Evolutionary conservation across 2,888 invertebrate species (phyloP).

Genomic region (Polietes domitor): DNA sequence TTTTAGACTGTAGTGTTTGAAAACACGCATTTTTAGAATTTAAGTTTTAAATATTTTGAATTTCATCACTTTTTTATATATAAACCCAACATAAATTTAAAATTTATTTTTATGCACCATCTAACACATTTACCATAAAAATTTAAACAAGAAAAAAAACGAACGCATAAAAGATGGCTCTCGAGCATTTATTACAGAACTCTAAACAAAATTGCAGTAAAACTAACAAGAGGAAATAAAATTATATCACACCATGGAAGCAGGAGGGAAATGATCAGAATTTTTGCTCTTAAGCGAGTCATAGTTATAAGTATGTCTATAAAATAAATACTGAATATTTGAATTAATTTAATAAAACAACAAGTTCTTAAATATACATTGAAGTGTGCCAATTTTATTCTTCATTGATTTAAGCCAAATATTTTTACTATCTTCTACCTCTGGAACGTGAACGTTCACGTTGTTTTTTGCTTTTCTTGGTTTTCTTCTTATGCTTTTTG

Average conservation of each 20-base stretch:
- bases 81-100: not conserved
- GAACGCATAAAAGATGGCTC: slow-evolving; percentile 7
- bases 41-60: slow-evolving; percentile 30
- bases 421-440: slow-evolving; percentile 39
- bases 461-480: slow-evolving; percentile 79
- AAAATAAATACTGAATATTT: slow-evolving; percentile 55
- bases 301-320: slow-evolving; percentile 49
- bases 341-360: slow-evolving; percentile 53
- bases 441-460: slow-evolving; percentile 75
- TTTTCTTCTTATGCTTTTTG: slow-evolving; percentile 78
- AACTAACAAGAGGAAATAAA: not conserved
- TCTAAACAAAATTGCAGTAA: not conserved
- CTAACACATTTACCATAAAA: not conserved
- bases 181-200: not conserved
- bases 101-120: not conserved
- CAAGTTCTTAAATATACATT: slow-evolving; percentile 40
- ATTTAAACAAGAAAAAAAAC: not conserved
- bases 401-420: not conserved
- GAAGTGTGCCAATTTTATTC: slow-evolving; percentile 11
- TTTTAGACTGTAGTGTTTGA: slow-evolving; percentile 27
- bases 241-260: not conserved
- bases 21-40: slow-evolving; percentile 26
- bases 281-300: slow-evolving; percentile 58
- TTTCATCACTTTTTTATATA: not conserved
- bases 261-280: not conserved